Evolutionary conservation across 2,113 vertebrate genomes (phyloP).

Genomic region (Menura novaehollandiae): DNA sequence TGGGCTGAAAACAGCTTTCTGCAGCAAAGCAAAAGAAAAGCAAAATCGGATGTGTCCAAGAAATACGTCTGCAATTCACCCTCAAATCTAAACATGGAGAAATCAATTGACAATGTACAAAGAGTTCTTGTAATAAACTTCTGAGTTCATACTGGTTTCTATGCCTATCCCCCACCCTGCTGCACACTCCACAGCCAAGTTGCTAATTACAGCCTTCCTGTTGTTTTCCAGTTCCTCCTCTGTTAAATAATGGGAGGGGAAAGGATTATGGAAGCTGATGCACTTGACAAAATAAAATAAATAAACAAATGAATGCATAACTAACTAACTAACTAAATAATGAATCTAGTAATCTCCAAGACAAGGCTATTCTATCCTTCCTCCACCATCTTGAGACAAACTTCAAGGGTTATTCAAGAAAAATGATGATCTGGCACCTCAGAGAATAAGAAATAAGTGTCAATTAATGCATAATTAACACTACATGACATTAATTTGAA

Average conservation of each 20-base stretch:
- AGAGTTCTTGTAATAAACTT: neutral
- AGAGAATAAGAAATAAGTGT: neutral
- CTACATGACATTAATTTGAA: slow-evolving; percentile 3
- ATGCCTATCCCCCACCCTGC: neutral
- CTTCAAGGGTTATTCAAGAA: neutral
- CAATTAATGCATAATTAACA: slow-evolving; percentile 49
- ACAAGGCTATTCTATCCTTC: neutral
- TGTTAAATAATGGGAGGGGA: neutral
- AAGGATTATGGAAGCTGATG: neutral
- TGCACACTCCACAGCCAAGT: neutral
- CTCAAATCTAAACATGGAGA: neutral
- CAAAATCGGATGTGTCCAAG: neutral
- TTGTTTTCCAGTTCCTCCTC: slow-evolving; percentile 12
- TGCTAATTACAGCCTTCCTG: neutral
- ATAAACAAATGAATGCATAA: neutral
- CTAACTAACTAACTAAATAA: neutral
- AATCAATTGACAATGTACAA: neutral
- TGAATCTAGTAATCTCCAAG: neutral
- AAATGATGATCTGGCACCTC: neutral
- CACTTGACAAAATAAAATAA: neutral
- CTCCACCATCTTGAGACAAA: neutral
- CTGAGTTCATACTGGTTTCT: neutral
- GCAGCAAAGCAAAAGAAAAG: neutral
- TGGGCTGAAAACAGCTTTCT: slow-evolving; percentile 15
- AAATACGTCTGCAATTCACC: neutral